phyloP scores from a whole-genome alignment of 2,113 vertebrate genomes.

The Orycteropus afer region DNA sequence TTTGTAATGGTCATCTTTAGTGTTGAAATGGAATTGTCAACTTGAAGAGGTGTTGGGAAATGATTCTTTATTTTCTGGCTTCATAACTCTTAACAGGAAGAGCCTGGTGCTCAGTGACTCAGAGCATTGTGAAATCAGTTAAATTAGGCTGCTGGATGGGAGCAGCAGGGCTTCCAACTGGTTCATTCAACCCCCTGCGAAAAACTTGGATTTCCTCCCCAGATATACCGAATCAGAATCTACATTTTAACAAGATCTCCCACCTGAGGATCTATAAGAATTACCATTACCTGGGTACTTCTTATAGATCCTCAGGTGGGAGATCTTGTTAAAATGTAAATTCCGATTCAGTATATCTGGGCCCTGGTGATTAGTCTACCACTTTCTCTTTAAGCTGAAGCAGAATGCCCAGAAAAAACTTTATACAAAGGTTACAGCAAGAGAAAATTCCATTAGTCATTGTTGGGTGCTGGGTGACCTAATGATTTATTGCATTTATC shows the following conservation, averaged over 20 bases:
- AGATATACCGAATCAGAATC: too few relatives aligned
- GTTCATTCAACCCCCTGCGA: too few relatives aligned
- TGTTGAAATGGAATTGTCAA: conserved; percentile 52
- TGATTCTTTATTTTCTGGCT: not conserved
- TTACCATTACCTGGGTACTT: too few relatives aligned
- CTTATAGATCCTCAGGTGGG: too few relatives aligned
- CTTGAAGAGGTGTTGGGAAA: conserved; percentile 46
- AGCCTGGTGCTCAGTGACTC: conserved; percentile 5
- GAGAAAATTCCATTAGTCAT: conserved; percentile 19
- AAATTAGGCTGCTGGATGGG: conserved; percentile 43
- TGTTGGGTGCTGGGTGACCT: not conserved
- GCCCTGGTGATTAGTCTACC: not conserved
- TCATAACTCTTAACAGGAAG: conserved; percentile 59
- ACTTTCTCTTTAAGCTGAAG: conserved; percentile 50
- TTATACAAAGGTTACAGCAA: conserved; percentile 38
- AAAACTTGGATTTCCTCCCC: too few relatives aligned
- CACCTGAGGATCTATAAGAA: too few relatives aligned
- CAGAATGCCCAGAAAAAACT: conserved; percentile 50
- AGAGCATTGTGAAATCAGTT: conserved; percentile 60
- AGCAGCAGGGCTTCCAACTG: not conserved
- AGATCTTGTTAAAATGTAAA: too few relatives aligned
- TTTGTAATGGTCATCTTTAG: not conserved
- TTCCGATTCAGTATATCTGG: too few relatives aligned
- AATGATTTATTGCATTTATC: not conserved
- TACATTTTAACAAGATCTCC: too few relatives aligned